Evolutionary conservation across 2,797 vertebrate genomes (phyloP).

Genomic region (Lepus townsendii): DNA sequence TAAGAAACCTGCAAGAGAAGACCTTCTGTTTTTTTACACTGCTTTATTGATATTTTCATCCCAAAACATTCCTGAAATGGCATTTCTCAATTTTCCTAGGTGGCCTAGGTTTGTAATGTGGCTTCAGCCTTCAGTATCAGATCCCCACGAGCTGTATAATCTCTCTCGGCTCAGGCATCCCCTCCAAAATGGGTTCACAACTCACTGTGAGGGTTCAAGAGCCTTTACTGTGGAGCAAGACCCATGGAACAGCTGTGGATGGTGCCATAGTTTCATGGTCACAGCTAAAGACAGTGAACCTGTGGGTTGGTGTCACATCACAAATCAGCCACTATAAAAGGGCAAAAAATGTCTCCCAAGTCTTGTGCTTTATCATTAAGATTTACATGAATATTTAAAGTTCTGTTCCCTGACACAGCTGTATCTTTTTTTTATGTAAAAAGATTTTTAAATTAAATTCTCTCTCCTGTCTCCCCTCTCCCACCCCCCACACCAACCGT

Average conservation of each 20-base stretch:
- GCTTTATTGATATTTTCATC: neutral
- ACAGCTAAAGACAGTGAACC: neutral
- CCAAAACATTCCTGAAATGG: slow-evolving; percentile 17
- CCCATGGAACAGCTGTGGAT: neutral
- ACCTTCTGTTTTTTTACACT: neutral
- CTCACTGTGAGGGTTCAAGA: rapidly evolving
- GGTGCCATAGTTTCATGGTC: rapidly evolving
- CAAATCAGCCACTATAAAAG: neutral
- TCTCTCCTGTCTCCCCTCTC: neutral
- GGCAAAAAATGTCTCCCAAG: neutral
- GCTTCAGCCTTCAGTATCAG: neutral
- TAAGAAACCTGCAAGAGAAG: neutral
- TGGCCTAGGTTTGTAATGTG: neutral
- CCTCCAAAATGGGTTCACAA: neutral
- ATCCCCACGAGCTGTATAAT: neutral
- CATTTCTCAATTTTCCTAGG: slow-evolving; percentile 6
- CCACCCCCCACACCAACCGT: neutral
- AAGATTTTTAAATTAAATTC: slow-evolving; percentile 32
- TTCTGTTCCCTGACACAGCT: neutral
- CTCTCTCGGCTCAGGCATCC: neutral
- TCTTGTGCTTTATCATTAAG: neutral
- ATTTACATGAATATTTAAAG: slow-evolving; percentile 16
- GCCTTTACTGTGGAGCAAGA: too few species aligned
- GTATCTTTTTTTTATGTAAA: neutral
- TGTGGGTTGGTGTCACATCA: neutral